phyloP scores from a whole-genome alignment of 2,888 invertebrate species.

The Rhagonycha fulva region DNA sequence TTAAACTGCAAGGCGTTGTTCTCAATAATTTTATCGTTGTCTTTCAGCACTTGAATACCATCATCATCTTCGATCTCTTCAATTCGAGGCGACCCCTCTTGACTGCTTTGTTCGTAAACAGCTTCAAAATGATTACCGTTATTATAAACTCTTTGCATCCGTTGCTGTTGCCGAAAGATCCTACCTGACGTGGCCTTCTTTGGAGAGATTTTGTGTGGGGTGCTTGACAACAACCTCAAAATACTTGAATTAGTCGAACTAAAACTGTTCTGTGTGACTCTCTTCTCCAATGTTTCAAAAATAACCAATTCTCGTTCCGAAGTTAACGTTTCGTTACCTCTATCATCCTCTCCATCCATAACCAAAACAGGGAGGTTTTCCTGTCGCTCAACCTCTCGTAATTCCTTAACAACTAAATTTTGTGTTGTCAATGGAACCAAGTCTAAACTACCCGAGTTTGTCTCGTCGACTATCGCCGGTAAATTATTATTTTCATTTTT shows the following conservation, averaged over 20 bases:
- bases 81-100: not conserved
- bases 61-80: not conserved
- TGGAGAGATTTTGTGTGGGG: constrained; percentile 3
- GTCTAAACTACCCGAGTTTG: not conserved
- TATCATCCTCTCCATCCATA: not conserved
- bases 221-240: constrained; percentile 41
- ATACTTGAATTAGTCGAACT: constrained; percentile 51
- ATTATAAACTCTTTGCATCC: not conserved
- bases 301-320: constrained; percentile 67
- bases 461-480: not conserved
- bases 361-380: not conserved
- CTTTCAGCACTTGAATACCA: not conserved
- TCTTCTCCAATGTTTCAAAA: constrained; percentile 79
- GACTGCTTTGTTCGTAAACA: not conserved
- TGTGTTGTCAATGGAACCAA: not conserved
- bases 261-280: constrained; percentile 67
- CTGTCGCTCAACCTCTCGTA: too few relatives aligned
- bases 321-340: not conserved
- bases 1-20: not conserved
- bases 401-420: not conserved
- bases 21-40: not conserved
- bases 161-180: not conserved
- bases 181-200: not conserved
- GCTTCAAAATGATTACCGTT: not conserved
- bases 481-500: not conserved